A percentile compares a stretch with the other conserved stretches of the same genome.
These are phyloP conservation scores for Drosophila miranda DNA, from an alignment of 1,140 invertebrate genomes.

Conservation along the genomic window DNA sequence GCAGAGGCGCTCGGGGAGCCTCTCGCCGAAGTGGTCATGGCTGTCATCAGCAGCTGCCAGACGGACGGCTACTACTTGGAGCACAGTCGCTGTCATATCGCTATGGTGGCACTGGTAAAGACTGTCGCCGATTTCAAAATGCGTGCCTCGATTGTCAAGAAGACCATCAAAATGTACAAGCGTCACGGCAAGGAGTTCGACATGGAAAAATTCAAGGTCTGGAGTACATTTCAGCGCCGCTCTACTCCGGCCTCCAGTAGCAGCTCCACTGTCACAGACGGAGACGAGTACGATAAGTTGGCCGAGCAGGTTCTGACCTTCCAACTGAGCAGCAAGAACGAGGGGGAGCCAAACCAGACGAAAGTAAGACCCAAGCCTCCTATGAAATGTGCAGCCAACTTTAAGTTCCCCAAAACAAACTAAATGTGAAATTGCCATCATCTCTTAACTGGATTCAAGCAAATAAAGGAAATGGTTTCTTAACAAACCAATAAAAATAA, in stretches of 20 bases:
- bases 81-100: conserved; percentile 61
- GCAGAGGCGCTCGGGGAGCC: conserved; percentile 29
- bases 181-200: conserved; percentile 51
- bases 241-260: neutral
- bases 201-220: conserved; percentile 27
- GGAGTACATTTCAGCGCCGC: conserved; percentile 20
- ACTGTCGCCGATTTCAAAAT: conserved; percentile 38
- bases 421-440: too few species aligned
- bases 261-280: neutral
- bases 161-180: conserved; percentile 60
- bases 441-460: neutral
- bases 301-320: conserved; percentile 27
- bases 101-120: conserved; percentile 38
- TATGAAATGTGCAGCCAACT: conserved; percentile 29
- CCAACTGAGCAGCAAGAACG: neutral
- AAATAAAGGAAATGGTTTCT: too few species aligned
- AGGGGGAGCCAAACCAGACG: neutral
- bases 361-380: neutral
- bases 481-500: too few species aligned
- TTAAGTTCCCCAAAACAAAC: neutral
- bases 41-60: conserved; percentile 62
- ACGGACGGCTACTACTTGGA: conserved; percentile 52
- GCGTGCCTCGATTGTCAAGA: conserved; percentile 45
- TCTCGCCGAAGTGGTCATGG: conserved; percentile 40
- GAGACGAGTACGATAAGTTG: conserved; percentile 29